Conservation (phyloP, 2,797 vertebrate species). For the Bothrops alternatus region DNA sequence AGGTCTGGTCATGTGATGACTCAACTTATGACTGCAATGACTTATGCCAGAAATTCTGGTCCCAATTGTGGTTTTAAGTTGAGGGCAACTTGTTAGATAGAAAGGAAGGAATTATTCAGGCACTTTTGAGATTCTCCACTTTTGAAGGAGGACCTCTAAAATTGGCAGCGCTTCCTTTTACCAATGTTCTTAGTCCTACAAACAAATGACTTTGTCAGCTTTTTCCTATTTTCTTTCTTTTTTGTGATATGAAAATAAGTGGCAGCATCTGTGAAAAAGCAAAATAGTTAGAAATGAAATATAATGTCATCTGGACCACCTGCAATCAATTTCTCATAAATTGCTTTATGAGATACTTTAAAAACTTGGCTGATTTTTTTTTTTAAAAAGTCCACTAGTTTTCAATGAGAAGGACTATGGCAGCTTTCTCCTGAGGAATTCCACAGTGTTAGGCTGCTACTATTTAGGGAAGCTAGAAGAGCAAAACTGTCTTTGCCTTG, state of each 20-base stretch:
- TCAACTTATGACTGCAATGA: too few relatives aligned
- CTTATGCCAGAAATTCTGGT: too few relatives aligned
- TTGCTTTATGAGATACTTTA: neutral
- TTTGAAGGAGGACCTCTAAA: neutral
- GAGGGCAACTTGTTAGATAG: too few relatives aligned
- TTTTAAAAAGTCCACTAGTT: neutral
- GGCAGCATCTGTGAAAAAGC: neutral
- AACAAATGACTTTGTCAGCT: neutral
- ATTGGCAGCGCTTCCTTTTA: neutral
- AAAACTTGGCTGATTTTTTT: neutral
- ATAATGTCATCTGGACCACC: neutral
- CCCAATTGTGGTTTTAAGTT: too few relatives aligned
- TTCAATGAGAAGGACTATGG: neutral
- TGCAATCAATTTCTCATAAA: neutral
- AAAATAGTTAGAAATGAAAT: neutral
- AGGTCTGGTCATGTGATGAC: too few relatives aligned
- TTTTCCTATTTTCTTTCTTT: neutral
- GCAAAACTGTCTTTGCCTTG: neutral
- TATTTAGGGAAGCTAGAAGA: neutral
- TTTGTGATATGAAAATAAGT: neutral
- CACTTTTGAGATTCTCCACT: neutral
- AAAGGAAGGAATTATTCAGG: neutral
- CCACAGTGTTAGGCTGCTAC: neutral
- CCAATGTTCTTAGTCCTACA: neutral
- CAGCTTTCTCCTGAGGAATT: neutral